Percentiles rank a stretch among this genome's conserved stretches.
phyloP scores from a whole-genome alignment of 2,888 invertebrate species.

The Ethmia dodecea region DNA sequence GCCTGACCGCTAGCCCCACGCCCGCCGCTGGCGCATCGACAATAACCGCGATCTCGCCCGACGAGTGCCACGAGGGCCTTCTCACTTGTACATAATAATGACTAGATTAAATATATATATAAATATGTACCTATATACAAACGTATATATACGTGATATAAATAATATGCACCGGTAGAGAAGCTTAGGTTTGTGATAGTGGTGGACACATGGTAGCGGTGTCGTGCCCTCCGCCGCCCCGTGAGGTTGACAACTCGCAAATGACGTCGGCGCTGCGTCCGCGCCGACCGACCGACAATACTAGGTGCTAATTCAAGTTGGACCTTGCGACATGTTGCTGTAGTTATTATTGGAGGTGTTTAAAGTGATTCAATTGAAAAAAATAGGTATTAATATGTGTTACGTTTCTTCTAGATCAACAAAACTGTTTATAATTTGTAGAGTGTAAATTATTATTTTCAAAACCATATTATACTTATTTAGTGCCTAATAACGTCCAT shows the following conservation, averaged over 20 bases:
- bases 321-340: conserved; percentile 67
- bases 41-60: conserved; percentile 61
- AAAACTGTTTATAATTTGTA: conserved; percentile 63
- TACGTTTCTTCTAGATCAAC: conserved; percentile 62
- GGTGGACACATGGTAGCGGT: conserved; percentile 44
- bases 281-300: conserved; percentile 73
- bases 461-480: conserved; percentile 43
- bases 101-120: conserved; percentile 58
- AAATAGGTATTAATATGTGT: conserved; percentile 67
- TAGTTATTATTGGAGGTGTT: conserved; percentile 62
- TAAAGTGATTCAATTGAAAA: conserved; percentile 62
- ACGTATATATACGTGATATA: conserved; percentile 68
- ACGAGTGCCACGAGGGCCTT: conserved; percentile 52
- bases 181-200: conserved; percentile 75
- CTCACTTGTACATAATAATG: conserved; percentile 63
- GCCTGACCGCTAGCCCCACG: conserved; percentile 77
- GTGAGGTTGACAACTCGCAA: conserved; percentile 61
- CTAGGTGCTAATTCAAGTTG: conserved; percentile 74
- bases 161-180: conserved; percentile 73
- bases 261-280: conserved; percentile 44
- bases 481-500: conserved; percentile 69
- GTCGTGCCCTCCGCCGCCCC: conserved; percentile 32
- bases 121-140: too few species aligned
- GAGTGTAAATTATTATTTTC: conserved; percentile 66
- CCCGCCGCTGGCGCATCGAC: conserved; percentile 74